phyloP scores from a whole-genome alignment of 2,113 vertebrate genomes.

The Pogona vitticeps region DNA sequence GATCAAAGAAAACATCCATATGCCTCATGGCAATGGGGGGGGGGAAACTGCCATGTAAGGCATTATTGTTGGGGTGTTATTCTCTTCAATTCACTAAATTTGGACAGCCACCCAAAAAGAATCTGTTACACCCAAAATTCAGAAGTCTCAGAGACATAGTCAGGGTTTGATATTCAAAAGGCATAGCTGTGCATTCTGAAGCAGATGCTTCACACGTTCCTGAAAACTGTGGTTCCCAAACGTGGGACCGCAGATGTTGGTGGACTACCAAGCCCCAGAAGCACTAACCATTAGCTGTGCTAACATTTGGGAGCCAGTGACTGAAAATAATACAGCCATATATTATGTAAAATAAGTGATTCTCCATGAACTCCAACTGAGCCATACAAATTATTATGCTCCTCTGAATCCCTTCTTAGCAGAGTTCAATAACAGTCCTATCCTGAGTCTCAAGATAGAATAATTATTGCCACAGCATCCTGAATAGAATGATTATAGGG shows the following conservation, averaged over 20 bases:
- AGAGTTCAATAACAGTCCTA: neutral
- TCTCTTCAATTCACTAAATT: neutral
- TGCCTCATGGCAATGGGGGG: neutral
- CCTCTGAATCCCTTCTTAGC: neutral
- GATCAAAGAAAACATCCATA: neutral
- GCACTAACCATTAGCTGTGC: too few species aligned
- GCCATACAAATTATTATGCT: neutral
- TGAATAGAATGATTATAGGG: neutral
- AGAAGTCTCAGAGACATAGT: neutral
- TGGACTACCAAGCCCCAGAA: too few species aligned
- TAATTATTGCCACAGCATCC: neutral
- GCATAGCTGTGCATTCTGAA: neutral
- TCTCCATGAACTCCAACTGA: neutral
- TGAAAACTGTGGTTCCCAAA: too few species aligned
- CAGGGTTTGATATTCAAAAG: neutral
- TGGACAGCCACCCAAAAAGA: neutral
- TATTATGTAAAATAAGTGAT: neutral
- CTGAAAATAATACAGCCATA: too few species aligned
- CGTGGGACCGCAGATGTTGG: too few species aligned
- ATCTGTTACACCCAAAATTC: neutral
- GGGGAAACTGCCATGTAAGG: too few species aligned
- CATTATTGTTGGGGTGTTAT: neutral
- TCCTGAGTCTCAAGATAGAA: fast-evolving
- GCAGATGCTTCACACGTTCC: too few species aligned
- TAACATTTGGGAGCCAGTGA: too few species aligned